Evolutionary conservation across 2,113 vertebrate genomes (phyloP).

Genomic region (Falco punctatus): DNA sequence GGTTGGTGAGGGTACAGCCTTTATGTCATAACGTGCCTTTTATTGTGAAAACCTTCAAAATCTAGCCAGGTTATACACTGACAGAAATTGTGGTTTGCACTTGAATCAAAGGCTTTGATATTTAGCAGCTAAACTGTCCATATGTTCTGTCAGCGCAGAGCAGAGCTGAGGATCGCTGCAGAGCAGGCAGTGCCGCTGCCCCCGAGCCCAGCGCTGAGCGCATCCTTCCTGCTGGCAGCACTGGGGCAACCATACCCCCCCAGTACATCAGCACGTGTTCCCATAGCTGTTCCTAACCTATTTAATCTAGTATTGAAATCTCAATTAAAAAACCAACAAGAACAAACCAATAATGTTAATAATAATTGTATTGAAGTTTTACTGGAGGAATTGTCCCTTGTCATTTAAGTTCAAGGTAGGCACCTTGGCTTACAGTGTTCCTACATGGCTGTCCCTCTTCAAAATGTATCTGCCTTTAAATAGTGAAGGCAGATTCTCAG

Average conservation of each 20-base stretch:
- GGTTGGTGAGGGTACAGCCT: constrained; percentile 35
- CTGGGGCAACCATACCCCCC: background rate
- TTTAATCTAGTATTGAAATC: background rate
- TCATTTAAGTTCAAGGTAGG: background rate
- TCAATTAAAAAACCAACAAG: background rate
- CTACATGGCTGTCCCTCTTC: background rate
- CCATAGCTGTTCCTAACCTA: background rate
- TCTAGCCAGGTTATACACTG: constrained; percentile 27
- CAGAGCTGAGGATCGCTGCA: background rate
- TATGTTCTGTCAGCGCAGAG: constrained; percentile 32
- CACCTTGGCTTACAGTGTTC: background rate
- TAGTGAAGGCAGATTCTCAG: background rate
- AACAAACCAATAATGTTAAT: background rate
- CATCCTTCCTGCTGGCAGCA: background rate
- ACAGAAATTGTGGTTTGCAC: constrained; percentile 50
- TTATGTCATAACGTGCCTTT: constrained; percentile 42
- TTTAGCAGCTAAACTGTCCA: constrained; percentile 59
- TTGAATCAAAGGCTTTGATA: constrained; percentile 52
- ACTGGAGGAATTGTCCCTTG: background rate
- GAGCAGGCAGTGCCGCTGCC: background rate
- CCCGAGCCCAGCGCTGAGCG: rapidly evolving
- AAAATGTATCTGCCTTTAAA: background rate
- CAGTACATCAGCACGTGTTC: background rate
- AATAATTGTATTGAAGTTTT: background rate
- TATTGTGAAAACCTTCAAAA: constrained; percentile 63